A percentile compares a stretch with the other conserved stretches of the same genome.
Conservation (phyloP, 2,888 invertebrate species). For the Orchestes rusci region DNA sequence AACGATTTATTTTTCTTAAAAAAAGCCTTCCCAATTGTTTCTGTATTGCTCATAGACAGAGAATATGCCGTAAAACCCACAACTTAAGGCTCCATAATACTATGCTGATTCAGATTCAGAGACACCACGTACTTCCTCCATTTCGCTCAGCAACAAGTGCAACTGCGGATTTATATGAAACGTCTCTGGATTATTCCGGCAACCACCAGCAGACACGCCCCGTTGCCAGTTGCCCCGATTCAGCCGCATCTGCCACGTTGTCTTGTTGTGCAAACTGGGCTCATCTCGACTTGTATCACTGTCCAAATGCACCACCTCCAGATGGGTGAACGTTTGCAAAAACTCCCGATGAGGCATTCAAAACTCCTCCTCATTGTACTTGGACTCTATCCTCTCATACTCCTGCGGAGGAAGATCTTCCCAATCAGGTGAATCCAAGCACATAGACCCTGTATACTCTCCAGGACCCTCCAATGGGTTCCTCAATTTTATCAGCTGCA, state of each 20-base stretch:
- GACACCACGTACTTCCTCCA: conserved; percentile 79
- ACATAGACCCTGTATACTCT: conserved; percentile 66
- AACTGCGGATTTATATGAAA: conserved; percentile 92
- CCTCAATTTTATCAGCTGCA: conserved; percentile 63
- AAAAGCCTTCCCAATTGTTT: conserved; percentile 74
- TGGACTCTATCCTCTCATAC: conserved; percentile 59
- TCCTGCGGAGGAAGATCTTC: conserved; percentile 67
- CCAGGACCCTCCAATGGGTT: conserved; percentile 59
- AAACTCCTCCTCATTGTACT: conserved; percentile 42
- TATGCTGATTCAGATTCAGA: conserved; percentile 82
- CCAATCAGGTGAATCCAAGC: conserved; percentile 65
- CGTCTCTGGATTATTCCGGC: conserved; percentile 83
- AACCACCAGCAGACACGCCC: conserved; percentile 81
- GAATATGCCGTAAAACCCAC: conserved; percentile 77
- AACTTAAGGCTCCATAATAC: conserved; percentile 87
- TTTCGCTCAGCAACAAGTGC: conserved; percentile 69
- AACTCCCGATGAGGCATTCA: conserved; percentile 81
- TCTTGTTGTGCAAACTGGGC: conserved; percentile 66
- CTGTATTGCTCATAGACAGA: conserved; percentile 60
- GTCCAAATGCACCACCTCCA: conserved; percentile 60
- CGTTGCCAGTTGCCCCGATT: conserved; percentile 73
- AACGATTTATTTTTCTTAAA: too few relatives aligned
- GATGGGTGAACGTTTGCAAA: conserved; percentile 69
- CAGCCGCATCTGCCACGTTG: conserved; percentile 81
- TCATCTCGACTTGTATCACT: conserved; percentile 78